phyloP scores from a whole-genome alignment of 2,113 vertebrate species.

The Elephantulus edwardii region DNA sequence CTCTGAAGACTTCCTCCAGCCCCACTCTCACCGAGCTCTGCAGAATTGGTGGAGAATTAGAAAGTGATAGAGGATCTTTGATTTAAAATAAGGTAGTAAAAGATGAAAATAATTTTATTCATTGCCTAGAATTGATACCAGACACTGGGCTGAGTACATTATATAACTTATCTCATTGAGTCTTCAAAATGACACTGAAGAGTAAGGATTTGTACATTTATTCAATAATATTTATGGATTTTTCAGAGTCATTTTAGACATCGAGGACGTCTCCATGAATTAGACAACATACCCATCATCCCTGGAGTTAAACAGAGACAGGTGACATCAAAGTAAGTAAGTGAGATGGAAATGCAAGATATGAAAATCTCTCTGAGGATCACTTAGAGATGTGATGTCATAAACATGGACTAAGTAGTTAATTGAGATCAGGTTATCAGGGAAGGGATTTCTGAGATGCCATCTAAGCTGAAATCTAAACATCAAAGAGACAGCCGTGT shows the following conservation, averaged over 20 bases:
- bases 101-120: neutral
- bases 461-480: neutral
- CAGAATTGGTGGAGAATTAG: neutral
- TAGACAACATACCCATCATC: neutral
- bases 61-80: neutral
- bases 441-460: neutral
- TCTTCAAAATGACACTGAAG: slow-evolving; percentile 2
- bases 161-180: slow-evolving; percentile 15
- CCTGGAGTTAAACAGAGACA: neutral
- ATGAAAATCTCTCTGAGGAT: neutral
- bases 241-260: neutral
- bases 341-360: neutral
- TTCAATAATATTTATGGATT: neutral
- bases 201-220: neutral
- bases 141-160: neutral
- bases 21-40: neutral
- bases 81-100: slow-evolving; percentile 21
- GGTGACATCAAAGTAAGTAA: neutral
- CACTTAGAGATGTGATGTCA: neutral
- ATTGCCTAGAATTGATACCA: neutral
- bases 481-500: neutral
- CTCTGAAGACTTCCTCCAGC: neutral
- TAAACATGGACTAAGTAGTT: neutral
- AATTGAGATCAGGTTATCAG: neutral
- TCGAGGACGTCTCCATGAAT: neutral